Evolutionary conservation across 53 echinoderm and acorn worm species (phyloP), one percentile per base, ranked within the genome.

Genomic region (Holothuria scabra): DNA sequence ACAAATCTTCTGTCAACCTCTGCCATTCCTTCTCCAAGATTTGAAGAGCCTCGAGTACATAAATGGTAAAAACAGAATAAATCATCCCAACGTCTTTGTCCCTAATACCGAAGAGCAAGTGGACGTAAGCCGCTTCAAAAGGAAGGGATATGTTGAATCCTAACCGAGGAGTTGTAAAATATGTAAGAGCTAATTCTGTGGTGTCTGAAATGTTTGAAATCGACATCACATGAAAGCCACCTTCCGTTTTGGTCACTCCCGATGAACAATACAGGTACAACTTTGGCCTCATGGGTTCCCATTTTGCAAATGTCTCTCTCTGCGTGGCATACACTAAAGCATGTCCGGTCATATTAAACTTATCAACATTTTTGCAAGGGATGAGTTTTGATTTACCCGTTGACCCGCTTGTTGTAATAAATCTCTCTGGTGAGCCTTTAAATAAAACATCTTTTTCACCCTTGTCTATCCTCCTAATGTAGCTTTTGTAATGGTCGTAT

Each of bases 401-500:
- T n/a, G 26, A 28, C 12, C 26, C 30, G 30, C 12, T 64, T 12
- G 30, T 64, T 5, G 20, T 11, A 5, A 11, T n/a, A 24, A 30
- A 64, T 28, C 1, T 28, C 12, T 64, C 12, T 14, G 26, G 26
- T 14, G 24, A 64, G 20, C 26, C 64, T 1, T 3, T 5, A 12
- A 30, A n/a, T 3, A 64, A 5, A 1, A 64, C 13, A 64, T 64
- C 30, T 12, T 29, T 28, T 11, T 64, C 30, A 28, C 26, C 22
- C 8, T 67, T 31, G 9, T 46, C 19, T 24, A 46, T 71, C 35
- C 71, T 71, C 2, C 46, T 23, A 12, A 71, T 46, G 21, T 71
- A 71, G 10, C 34, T 5, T 46, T 71, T 71, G 71, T 71, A 71
- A 71, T 71, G 71, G 9, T 41, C 44, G 71, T 71, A 71, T 23